phyloP scores from a whole-genome alignment of 2,113 vertebrate genomes.

The Indicator indicator region DNA sequence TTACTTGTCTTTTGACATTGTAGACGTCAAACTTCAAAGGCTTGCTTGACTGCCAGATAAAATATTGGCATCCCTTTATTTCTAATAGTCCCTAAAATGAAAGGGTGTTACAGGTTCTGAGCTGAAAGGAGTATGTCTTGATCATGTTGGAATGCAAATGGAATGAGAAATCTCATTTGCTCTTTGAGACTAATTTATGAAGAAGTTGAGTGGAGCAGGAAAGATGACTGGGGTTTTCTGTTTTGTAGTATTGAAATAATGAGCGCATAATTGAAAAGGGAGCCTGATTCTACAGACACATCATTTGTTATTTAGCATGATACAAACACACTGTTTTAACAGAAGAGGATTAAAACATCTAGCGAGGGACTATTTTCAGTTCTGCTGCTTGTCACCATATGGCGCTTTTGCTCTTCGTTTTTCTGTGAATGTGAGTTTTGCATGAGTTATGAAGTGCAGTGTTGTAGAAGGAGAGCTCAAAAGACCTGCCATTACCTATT shows the following conservation, averaged over 20 bases:
- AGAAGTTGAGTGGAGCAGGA: slow-evolving; percentile 2
- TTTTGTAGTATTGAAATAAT: slow-evolving; percentile 25
- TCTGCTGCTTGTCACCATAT: neutral
- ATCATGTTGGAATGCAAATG: neutral
- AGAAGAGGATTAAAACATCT: neutral
- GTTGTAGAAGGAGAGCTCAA: neutral
- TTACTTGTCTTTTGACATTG: slow-evolving; percentile 37
- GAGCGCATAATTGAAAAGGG: neutral
- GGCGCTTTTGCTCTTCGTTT: neutral
- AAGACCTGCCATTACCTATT: neutral
- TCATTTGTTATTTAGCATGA: neutral
- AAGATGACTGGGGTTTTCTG: neutral
- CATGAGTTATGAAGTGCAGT: neutral
- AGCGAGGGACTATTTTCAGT: neutral
- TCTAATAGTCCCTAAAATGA: neutral
- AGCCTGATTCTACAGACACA: neutral
- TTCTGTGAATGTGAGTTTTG: neutral
- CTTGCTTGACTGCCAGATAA: slow-evolving; percentile 15
- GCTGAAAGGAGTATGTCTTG: slow-evolving; percentile 5
- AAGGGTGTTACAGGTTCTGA: neutral
- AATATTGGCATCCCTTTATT: slow-evolving; percentile 33
- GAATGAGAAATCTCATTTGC: slow-evolving; percentile 24
- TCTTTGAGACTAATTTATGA: slow-evolving; percentile 24
- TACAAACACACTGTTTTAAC: neutral
- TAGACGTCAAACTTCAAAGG: slow-evolving; percentile 42